Evolutionary conservation across 1,140 invertebrate genomes (phyloP).

Genomic region (Solen grandis): DNA sequence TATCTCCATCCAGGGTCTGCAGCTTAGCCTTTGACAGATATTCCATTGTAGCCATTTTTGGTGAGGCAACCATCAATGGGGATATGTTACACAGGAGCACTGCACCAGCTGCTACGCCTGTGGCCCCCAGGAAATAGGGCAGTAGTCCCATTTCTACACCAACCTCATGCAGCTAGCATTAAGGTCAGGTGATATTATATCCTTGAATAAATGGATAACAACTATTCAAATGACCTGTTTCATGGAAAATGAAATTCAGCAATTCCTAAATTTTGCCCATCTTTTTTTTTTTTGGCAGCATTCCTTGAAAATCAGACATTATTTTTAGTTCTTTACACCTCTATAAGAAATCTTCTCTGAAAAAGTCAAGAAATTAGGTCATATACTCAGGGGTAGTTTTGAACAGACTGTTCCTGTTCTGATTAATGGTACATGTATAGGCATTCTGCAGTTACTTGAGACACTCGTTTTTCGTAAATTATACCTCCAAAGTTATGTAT

Average conservation of each 20-base stretch:
- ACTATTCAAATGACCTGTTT: neutral
- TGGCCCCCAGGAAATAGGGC: constrained; percentile 42
- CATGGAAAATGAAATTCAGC: neutral
- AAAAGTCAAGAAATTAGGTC: too few relatives aligned
- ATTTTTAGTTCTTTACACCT: too few relatives aligned
- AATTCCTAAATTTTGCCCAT: too few relatives aligned
- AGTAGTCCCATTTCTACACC: neutral
- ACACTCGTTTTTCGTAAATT: too few relatives aligned
- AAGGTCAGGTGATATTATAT: neutral
- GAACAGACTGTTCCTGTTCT: too few relatives aligned
- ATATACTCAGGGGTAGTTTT: too few relatives aligned
- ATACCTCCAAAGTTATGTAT: too few relatives aligned
- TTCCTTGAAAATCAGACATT: constrained; percentile 59
- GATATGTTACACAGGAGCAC: constrained; percentile 65
- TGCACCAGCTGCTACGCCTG: constrained; percentile 57
- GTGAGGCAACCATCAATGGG: constrained; percentile 57
- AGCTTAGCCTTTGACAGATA: constrained; percentile 63
- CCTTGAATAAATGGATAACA: neutral
- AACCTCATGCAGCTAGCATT: neutral
- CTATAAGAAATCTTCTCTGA: too few relatives aligned
- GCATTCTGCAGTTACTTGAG: too few relatives aligned
- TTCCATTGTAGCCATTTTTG: constrained; percentile 57
- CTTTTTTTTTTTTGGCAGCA: constrained; percentile 54
- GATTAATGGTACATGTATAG: too few relatives aligned
- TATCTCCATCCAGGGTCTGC: constrained; percentile 59